Evolutionary conservation across 2,113 vertebrate genomes (phyloP), one percentile per base, ranked within the genome.

Genomic region (Mixornis gularis): DNA sequence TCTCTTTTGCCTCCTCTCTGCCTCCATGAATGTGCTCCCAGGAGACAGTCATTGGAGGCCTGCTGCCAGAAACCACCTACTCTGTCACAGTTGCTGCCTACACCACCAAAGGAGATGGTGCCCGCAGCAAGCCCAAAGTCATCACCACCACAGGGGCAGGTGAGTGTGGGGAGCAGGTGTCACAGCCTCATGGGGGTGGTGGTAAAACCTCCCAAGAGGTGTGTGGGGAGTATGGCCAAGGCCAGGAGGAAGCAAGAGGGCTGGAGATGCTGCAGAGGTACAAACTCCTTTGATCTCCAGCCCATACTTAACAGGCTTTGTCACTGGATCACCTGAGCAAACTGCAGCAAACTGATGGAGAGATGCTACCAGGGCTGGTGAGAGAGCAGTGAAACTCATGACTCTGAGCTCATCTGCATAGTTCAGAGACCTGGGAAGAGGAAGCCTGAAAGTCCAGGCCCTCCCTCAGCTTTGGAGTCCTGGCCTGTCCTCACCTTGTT

Each of bases 91-190:
- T 99, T 2, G 98, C 99, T 22, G 99, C 99, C 3, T 99, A 99
- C 52, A 99, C 98, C 84, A 98, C 98, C 85, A 99, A 99, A 78
- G 99, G 99, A 25, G 98, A 99, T 19, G 99, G 99, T 70, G 99
- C 99, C 76, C 98, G 98, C 81, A 99, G 99, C 97, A 99, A 99
- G 82, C 98, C 98, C 58, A 99, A 98, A 90, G 96, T 98, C 64
- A 98, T 98, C 94, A 98, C 98, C n/a, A 99, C 99, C 13, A 98
- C 98, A 7, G 99, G 99, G 83, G 98, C 99, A 98, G 99, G 99
- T 98, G 94, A 97, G 97, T 88, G 53, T 94, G 89, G 30, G 70
- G 51, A 43, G 52, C 10, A 7, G 60, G 53, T 84, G 20, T 34
- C 24, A 14, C 52, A 87, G 74, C 84, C 41, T 81, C 1, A 0